These are phyloP conservation scores for Eutolmus rufibarbis DNA, from an alignment of 2,888 invertebrate genomes.

Conservation along the genomic window DNA sequence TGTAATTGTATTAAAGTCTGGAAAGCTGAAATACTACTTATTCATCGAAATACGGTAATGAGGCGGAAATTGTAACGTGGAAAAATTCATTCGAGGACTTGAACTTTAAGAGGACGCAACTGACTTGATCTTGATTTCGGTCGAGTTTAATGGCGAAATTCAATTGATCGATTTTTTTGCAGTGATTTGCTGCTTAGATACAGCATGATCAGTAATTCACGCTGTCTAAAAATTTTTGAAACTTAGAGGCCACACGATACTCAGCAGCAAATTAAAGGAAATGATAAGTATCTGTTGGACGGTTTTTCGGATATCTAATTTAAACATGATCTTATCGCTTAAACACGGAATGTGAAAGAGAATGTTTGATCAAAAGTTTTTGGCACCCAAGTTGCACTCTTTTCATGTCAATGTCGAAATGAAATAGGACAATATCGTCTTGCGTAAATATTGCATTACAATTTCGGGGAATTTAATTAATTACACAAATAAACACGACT, in stretches of 20 bases:
- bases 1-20: neutral
- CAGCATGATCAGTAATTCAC: neutral
- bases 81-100: neutral
- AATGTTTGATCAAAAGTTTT: neutral
- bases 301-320: neutral
- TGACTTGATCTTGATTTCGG: neutral
- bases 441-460: neutral
- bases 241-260: neutral
- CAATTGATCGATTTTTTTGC: neutral
- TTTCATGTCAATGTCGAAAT: neutral
- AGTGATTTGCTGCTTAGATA: neutral
- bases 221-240: neutral
- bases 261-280: neutral
- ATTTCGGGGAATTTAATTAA: neutral
- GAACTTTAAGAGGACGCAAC: neutral
- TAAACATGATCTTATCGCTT: neutral
- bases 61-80: neutral
- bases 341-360: neutral
- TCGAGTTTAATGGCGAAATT: neutral
- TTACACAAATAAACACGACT: neutral
- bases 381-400: neutral
- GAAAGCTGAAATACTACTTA: neutral
- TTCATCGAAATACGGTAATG: neutral
- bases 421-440: neutral
- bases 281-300: neutral